Evolutionary conservation across 2,888 invertebrate species (phyloP), one percentile per base, ranked within the genome.

Genomic region (Andrena hattorfiana): DNA sequence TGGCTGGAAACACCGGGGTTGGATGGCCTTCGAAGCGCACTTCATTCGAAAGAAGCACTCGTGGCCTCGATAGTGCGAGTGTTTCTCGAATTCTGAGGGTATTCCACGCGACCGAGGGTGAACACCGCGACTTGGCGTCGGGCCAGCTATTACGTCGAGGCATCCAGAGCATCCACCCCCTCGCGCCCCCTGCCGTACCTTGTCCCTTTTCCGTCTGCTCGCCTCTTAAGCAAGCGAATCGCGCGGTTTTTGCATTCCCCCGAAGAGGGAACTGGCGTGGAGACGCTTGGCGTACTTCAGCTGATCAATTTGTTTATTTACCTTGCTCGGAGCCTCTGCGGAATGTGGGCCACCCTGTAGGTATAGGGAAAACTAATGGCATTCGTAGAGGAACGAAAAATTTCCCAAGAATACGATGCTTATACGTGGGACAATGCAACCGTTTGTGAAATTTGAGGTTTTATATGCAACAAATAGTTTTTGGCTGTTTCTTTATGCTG

Each of bases 101-200:
- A 85, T 83, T 78, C 83, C 78, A 62, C 82, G 80, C 72, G 85
- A 80, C 77, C 69, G 59, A 84, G 82, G 84, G 81, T 81, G 84
- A 88, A 85, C 81, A 77, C 76, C 69, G 83, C 73, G 80, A 68
- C 77, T 81, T 89, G 89, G 89, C 87, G 32, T 6, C 42, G 20
- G 13, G 86, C 89, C 89, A 89, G 77, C 67, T 87, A 85, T 89
- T 87, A 85, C 84, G 85, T 84, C 83, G 48, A 85, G 76, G 79
- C 73, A 83, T 86, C 79, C 79, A 76, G 72, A 63, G 76, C 85
- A 82, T 85, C 69, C 75, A 79, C 75, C 75, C 83, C 66, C 42
- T 73, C 7, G 56, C 56, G 20, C 23, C 54, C 48, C 56, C 49
- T 13, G 35, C 20, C 7, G 49, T 77, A 70, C 42, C 67, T 60